Percentiles rank a stretch among this genome's conserved stretches.
Evolutionary conservation across 1,140 invertebrate genomes (phyloP).

Genomic region (Theocolax elegans): DNA sequence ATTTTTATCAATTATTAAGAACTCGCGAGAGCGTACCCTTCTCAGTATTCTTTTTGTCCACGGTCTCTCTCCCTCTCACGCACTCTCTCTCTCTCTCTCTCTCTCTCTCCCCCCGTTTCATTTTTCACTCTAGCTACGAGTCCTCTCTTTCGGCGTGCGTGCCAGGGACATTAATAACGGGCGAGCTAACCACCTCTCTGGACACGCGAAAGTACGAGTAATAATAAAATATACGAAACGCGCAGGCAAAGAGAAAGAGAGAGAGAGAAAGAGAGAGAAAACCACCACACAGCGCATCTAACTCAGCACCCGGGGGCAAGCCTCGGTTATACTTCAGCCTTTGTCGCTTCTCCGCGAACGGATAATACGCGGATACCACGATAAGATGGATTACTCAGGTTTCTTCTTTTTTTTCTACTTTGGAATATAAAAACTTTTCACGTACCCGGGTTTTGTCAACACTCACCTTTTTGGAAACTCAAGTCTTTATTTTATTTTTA

Average conservation of each 20-base stretch:
- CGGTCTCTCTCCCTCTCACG: neutral
- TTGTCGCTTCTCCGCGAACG: conserved; percentile 39
- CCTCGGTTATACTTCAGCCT: conserved; percentile 1
- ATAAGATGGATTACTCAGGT: conserved; percentile 40
- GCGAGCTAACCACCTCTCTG: conserved; percentile 58
- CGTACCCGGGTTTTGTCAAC: no score
- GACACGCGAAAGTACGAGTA: conserved; percentile 57
- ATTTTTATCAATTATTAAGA: conserved; percentile 69
- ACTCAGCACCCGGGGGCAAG: neutral
- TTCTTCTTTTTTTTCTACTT: conserved; percentile 9
- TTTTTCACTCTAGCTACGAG: conserved; percentile 30
- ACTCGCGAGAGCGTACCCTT: conserved; percentile 45
- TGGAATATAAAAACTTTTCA: no score
- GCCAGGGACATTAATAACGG: conserved; percentile 65
- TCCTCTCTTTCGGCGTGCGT: conserved; percentile 33
- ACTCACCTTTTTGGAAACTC: no score
- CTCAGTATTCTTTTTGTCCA: conserved; percentile 11
- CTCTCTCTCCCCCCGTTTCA: neutral
- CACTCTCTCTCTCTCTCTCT: neutral
- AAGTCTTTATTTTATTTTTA: no score
- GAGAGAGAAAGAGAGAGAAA: neutral
- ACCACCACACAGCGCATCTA: neutral
- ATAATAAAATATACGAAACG: conserved; percentile 62
- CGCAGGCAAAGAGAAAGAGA: conserved; percentile 44
- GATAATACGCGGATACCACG: conserved; percentile 33